Conservation (phyloP, 2,113 vertebrate genomes). For the Gulo gulo region DNA sequence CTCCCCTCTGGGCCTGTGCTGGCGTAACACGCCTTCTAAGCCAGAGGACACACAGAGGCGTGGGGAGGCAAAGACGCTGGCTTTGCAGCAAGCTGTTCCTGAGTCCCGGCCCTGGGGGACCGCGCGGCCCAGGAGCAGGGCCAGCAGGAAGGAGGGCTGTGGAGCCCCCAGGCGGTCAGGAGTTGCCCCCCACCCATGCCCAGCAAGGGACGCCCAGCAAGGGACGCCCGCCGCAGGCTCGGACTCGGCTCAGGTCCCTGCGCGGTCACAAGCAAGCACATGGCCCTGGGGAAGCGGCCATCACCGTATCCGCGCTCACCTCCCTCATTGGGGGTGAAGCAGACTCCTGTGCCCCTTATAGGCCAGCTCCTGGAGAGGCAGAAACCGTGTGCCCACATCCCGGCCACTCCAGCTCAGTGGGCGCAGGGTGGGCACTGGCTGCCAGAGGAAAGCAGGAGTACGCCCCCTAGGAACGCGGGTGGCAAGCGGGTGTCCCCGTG, state of each 20-base stretch:
- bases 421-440: fast-evolving
- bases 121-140: background rate
- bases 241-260: background rate
- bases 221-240: background rate
- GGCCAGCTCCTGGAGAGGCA: background rate
- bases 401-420: background rate
- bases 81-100: too few species aligned
- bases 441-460: background rate
- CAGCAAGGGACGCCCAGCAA: background rate
- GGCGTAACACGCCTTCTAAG: fast-evolving
- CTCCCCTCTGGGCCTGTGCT: fast-evolving
- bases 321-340: background rate
- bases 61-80: background rate
- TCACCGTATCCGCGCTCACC: fast-evolving
- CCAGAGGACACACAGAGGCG: background rate
- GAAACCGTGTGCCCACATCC: background rate
- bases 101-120: too few species aligned
- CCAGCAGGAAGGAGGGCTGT: background rate
- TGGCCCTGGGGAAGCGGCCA: background rate
- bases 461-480: fast-evolving
- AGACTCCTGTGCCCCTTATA: too few species aligned
- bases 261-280: background rate
- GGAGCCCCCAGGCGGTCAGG: background rate
- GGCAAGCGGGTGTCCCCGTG: background rate
- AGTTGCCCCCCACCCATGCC: background rate